Base-by-base conservation (phyloP, 2,888 invertebrate species). In the Hirtodrosophila confusa region DNA sequence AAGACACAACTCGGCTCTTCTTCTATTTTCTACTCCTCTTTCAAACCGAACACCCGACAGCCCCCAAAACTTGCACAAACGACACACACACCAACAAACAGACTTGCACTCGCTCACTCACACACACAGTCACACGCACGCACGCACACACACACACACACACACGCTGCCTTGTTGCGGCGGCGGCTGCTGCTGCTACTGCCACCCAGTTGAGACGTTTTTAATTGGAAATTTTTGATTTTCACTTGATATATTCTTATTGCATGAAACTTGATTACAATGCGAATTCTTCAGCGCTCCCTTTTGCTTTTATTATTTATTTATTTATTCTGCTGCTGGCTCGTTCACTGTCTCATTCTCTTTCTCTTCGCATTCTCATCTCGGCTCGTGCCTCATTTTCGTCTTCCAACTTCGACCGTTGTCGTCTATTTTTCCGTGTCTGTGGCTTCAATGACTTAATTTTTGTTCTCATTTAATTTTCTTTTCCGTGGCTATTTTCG, bases 391-490 rank as follows among this genome's bases (percentile, higher is more conserved):
- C 72, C 74, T 75, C 75, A 77, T 75, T 77, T 80, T 78, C 65
- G 3, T 78, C 67, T 75, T 63, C 47, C 39, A 75, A 69, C 73
- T 69, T 75, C 63, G 61, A 61, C 39, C 61, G 71, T 69, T 61
- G 67, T 78, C 56, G 68, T 71, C 65, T 67, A 57, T 48, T 71
- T 74, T 58, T 72, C 54, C 66, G 76, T 68, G 77, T 65, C 73
- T 72, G 64, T 75, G 69, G 70, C 75, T 73, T 83, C 72, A 79
- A 86, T 88, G 82, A 86, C 82, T 87, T 82, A 88, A 87, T 87
- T 87, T 75, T 80, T 73, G 78, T 72, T 73, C 77, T 85, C 77
- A 67, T 78, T 77, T 69, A 64, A 40, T 70, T 71, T 75, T 69
- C 68, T 78, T 82, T 69, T 76, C 55, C 68, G 71, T 79, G 64